Evolutionary conservation across 2,797 vertebrate genomes (phyloP), one percentile per base, ranked within the genome.

Genomic region (Amblyraja radiata): DNA sequence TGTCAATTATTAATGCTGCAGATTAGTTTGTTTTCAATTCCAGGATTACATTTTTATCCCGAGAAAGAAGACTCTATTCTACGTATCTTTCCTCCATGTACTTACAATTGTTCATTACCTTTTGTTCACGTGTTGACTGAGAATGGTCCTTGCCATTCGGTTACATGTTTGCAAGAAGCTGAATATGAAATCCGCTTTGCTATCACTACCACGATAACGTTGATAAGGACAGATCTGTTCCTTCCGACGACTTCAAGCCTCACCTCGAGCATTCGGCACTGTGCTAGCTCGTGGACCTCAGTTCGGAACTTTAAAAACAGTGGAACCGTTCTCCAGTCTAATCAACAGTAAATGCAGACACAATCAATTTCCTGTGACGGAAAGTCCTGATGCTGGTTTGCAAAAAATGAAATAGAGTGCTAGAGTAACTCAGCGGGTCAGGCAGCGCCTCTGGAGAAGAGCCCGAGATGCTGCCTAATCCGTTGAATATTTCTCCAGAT

Each of bases 11-110:
- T 74, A 54, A 91, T 91, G 90, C 3, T 32, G 11, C 83, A 28
- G 90, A 74, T 91, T n/a, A 74, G 90, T 88, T 88, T 88, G n/a
- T 36, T 88, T 88, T 68, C 84, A 16, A 11, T 14, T 91, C 23
- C 65, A 39, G 9, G 25, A 54, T 23, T 16, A 74, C 39, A 92
- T 68, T 23, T 88, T 68, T 68, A 88, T n/a, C 54, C 18, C 6
- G 84, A 88, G n/a, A 21, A 84, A 5, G 4, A 84, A 84, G 10
- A 8, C 61, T 84, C 14, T 9, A 54, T 81, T n/a, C 25, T 58
- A 84, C 4, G 25, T 28, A 10, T 61, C 58, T 11, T 28, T 84
- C 9, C 81, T 10, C 5, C 11, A 54, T 61, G 54, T 28, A 13
- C 11, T 28, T 84, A 61, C 61, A 61, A 61, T 28, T 9, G 65